phyloP scores from a whole-genome alignment of 2,888 invertebrate species.

The Parascotia fuliginaria region DNA sequence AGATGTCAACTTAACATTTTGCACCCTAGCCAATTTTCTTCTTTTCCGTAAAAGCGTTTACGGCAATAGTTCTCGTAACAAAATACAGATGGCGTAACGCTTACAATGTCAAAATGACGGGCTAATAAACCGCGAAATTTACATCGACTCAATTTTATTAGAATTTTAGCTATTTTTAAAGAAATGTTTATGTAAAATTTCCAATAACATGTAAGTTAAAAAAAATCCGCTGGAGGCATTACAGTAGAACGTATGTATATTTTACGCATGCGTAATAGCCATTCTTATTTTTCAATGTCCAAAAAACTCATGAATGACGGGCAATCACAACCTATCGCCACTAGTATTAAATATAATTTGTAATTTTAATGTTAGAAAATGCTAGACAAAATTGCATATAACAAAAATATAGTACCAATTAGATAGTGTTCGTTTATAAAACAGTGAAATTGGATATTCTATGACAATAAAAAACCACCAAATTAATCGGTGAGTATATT shows the following conservation, averaged over 20 bases:
- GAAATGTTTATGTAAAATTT: no score
- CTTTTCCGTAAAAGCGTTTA: no score
- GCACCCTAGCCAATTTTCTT: no score
- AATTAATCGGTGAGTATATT: constrained; percentile 59
- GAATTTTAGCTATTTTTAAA: no score
- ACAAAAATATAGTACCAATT: constrained; percentile 70
- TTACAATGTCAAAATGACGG: not conserved
- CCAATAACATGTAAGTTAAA: constrained; percentile 19
- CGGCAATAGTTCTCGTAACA: no score
- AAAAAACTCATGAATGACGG: constrained; percentile 80
- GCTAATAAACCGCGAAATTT: no score
- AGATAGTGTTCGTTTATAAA: constrained; percentile 73
- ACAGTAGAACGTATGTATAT: constrained; percentile 35
- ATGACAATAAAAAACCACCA: constrained; percentile 73
- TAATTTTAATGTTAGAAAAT: constrained; percentile 75
- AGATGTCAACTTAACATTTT: no score
- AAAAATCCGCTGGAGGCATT: constrained; percentile 49
- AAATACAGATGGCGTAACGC: constrained; percentile 3
- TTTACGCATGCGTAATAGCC: constrained; percentile 72
- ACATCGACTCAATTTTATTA: no score
- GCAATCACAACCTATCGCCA: constrained; percentile 67
- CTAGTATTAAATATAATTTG: constrained; percentile 67
- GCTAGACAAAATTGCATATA: constrained; percentile 63
- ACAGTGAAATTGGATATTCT: constrained; percentile 61
- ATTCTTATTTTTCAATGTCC: constrained; percentile 67